Evolutionary conservation across 1,140 invertebrate species (phyloP).

Genomic region (Ceratosolen fusciceps): DNA sequence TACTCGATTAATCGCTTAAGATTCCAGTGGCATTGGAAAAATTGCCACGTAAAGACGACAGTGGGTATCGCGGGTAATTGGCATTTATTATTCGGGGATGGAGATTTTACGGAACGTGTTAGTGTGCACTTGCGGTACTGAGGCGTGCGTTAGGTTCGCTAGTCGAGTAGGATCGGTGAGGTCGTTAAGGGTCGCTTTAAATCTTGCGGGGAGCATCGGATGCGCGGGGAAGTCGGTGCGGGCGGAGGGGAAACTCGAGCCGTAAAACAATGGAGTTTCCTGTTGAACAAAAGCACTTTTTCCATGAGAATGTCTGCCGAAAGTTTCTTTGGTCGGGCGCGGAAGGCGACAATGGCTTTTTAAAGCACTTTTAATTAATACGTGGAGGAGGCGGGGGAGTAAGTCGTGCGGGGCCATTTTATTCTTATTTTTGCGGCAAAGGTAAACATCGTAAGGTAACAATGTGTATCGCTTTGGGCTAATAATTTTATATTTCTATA

Average conservation of each 20-base stretch:
- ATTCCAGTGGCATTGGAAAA: too few relatives aligned
- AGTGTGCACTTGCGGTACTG: too few relatives aligned
- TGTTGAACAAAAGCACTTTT: constrained; percentile 13
- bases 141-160: constrained; percentile 11
- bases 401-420: too few relatives aligned
- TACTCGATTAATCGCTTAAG: constrained; percentile 49
- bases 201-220: neutral
- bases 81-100: constrained; percentile 34
- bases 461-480: too few relatives aligned
- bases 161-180: constrained; percentile 46
- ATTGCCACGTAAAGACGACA: too few relatives aligned
- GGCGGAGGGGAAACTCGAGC: neutral
- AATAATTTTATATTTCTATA: too few relatives aligned
- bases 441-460: too few relatives aligned
- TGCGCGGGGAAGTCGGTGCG: neutral
- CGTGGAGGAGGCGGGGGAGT: too few relatives aligned
- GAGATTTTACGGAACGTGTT: too few relatives aligned
- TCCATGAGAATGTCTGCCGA: neutral
- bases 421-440: too few relatives aligned
- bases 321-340: neutral
- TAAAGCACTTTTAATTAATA: too few relatives aligned
- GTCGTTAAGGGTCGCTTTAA: constrained; percentile 56
- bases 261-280: constrained; percentile 15
- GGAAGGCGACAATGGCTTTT: constrained; percentile 5
- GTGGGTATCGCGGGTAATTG: constrained; percentile 15